A percentile compares a stretch with the other conserved stretches of the same genome.
Evolutionary conservation across 2,888 invertebrate species (phyloP).

Genomic region (Drosophila fulvimacula): DNA sequence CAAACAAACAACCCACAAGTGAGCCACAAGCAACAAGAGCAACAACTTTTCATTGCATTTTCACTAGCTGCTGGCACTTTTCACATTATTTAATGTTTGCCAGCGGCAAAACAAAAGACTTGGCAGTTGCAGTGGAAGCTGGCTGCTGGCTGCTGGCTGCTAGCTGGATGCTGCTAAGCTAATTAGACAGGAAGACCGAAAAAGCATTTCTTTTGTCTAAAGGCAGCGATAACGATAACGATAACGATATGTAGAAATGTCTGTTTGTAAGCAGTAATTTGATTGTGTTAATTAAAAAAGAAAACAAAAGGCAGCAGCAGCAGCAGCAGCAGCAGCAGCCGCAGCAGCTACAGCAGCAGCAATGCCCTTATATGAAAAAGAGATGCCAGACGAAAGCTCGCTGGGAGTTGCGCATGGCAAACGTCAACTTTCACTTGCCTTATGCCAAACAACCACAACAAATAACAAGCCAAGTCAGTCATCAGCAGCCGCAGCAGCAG

Average conservation of each 20-base stretch:
- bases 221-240: slow-evolving; percentile 52
- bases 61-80: slow-evolving; percentile 70
- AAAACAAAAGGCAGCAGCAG: slow-evolving; percentile 65
- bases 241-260: slow-evolving; percentile 60
- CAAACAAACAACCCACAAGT: slow-evolving; percentile 47
- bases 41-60: slow-evolving; percentile 75
- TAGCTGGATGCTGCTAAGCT: slow-evolving; percentile 30
- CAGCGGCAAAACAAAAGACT: slow-evolving; percentile 28
- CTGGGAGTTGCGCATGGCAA: slow-evolving; percentile 55
- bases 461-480: slow-evolving; percentile 65
- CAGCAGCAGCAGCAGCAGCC: slow-evolving; percentile 29
- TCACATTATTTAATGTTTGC: slow-evolving; percentile 75
- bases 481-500: slow-evolving; percentile 47
- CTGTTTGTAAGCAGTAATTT: slow-evolving; percentile 63
- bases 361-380: slow-evolving; percentile 74
- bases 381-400: slow-evolving; percentile 64
- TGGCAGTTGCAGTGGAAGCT: no score
- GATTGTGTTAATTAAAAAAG: slow-evolving; percentile 78
- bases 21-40: slow-evolving; percentile 15
- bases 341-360: slow-evolving; percentile 26
- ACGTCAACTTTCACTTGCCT: slow-evolving; percentile 82
- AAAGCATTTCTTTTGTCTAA: slow-evolving; percentile 58
- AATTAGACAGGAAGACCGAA: slow-evolving; percentile 68
- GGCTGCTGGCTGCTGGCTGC: no score
- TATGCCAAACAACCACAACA: slow-evolving; percentile 65